phyloP scores from a whole-genome alignment of 1,140 invertebrate genomes.

The Homarus americanus region DNA sequence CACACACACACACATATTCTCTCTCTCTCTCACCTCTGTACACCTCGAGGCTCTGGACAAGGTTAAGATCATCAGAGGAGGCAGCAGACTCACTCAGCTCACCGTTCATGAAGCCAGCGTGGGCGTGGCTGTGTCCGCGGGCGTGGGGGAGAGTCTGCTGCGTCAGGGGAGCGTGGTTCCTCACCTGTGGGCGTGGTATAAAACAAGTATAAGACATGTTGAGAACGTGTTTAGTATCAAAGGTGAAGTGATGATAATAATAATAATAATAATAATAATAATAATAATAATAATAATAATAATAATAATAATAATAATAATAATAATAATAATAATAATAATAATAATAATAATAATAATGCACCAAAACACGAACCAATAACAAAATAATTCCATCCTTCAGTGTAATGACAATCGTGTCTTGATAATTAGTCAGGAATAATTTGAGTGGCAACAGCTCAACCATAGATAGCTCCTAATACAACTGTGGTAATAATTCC shows the following conservation, averaged over 20 bases:
- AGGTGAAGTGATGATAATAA: background rate
- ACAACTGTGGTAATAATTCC: too few species aligned
- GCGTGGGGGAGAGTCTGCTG: slow-evolving; percentile 45
- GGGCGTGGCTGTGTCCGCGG: slow-evolving; percentile 3
- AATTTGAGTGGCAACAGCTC: too few species aligned
- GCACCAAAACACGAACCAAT: too few species aligned
- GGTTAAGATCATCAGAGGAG: slow-evolving; percentile 65
- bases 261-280: slow-evolving; percentile 13
- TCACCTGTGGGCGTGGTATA: slow-evolving; percentile 18
- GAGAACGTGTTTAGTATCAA: background rate
- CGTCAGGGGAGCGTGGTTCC: slow-evolving; percentile 62
- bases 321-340: background rate
- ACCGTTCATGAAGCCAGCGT: slow-evolving; percentile 66
- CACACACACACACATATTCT: slow-evolving; percentile 19
- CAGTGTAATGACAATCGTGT: too few species aligned
- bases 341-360: background rate
- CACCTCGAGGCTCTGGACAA: slow-evolving; percentile 22
- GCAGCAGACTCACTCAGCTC: slow-evolving; percentile 62
- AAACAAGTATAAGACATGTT: background rate
- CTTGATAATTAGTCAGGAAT: too few species aligned
- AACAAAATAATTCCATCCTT: too few species aligned
- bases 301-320: background rate
- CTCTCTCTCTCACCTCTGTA: slow-evolving; percentile 58
- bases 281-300: slow-evolving; percentile 9
- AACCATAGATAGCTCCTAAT: too few species aligned